phyloP scores from a whole-genome alignment of 2,888 invertebrate genomes.

The Platynereis dumerilii region DNA sequence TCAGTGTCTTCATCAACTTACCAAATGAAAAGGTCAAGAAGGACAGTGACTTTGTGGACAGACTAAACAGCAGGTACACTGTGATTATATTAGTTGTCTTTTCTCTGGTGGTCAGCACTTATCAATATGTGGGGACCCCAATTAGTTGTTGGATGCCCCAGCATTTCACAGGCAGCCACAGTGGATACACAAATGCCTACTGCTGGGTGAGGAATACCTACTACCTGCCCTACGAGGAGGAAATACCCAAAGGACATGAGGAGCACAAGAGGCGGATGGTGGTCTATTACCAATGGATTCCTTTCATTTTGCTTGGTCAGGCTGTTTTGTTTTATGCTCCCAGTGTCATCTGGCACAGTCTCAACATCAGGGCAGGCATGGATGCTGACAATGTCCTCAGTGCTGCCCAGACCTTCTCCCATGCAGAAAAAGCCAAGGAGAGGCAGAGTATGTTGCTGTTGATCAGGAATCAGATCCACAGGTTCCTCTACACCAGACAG shows the following conservation, averaged over 20 bases:
- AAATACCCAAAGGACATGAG: slow-evolving; percentile 32
- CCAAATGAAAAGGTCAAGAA: slow-evolving; percentile 11
- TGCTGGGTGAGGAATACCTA: slow-evolving; percentile 37
- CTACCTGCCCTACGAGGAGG: slow-evolving; percentile 21
- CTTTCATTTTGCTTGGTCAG: slow-evolving; percentile 54
- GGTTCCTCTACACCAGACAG: slow-evolving; percentile 27
- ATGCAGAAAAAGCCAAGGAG: slow-evolving; percentile 22
- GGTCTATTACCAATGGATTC: slow-evolving; percentile 45
- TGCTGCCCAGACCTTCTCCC: slow-evolving; percentile 25
- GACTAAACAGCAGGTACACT: slow-evolving; percentile 37
- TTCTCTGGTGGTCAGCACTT: slow-evolving; percentile 29
- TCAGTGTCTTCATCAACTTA: slow-evolving; percentile 1
- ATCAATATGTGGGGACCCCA: slow-evolving; percentile 30
- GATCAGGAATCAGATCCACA: slow-evolving; percentile 36
- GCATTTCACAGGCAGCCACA: slow-evolving; percentile 35
- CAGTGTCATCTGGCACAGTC: slow-evolving; percentile 29
- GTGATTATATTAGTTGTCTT: slow-evolving; percentile 33
- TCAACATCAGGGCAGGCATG: slow-evolving; percentile 31
- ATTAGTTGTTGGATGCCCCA: slow-evolving; percentile 38
- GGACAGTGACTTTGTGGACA: slow-evolving; percentile 37
- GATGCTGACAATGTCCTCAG: slow-evolving; percentile 36
- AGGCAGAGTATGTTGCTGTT: slow-evolving; percentile 24
- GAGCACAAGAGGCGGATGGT: slow-evolving; percentile 27
- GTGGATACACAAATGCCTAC: slow-evolving; percentile 34
- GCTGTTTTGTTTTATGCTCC: slow-evolving; percentile 56